Conservation (phyloP, 2,113 vertebrate species). For the Odocoileus hemionus region DNA sequence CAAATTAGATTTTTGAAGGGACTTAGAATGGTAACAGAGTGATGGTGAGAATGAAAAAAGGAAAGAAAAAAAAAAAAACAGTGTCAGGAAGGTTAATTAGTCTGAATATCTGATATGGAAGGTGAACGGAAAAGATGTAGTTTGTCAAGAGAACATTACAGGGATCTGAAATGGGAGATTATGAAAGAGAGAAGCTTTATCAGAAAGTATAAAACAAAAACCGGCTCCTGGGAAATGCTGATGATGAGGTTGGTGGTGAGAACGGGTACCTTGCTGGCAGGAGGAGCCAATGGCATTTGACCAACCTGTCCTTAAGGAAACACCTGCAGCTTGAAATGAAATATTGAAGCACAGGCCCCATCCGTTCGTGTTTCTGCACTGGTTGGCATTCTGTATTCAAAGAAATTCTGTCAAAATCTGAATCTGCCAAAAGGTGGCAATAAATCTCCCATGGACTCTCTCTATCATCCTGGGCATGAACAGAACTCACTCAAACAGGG, state of each 20-base stretch:
- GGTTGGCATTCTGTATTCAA: slow-evolving; percentile 35
- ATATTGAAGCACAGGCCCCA: neutral
- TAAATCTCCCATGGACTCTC: slow-evolving; percentile 20
- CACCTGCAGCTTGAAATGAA: neutral
- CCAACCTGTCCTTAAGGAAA: neutral
- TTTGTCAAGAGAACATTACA: neutral
- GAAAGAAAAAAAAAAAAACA: no score
- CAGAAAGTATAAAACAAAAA: neutral
- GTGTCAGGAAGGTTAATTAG: neutral
- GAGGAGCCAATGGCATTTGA: neutral
- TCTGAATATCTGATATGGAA: neutral
- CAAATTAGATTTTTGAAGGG: neutral
- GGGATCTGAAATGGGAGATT: neutral
- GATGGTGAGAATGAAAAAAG: neutral
- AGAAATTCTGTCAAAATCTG: slow-evolving; percentile 55
- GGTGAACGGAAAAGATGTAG: neutral
- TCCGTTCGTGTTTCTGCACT: neutral
- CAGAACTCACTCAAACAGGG: slow-evolving; percentile 48
- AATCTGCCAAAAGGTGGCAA: slow-evolving; percentile 42
- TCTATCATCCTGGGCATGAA: slow-evolving; percentile 13
- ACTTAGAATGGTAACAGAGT: neutral
- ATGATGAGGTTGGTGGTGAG: neutral
- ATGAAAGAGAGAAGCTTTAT: neutral
- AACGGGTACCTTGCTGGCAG: neutral
- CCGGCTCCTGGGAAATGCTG: neutral